phyloP scores from a whole-genome alignment of 2,113 vertebrate genomes.

The Brachypodius melanocephalos region DNA sequence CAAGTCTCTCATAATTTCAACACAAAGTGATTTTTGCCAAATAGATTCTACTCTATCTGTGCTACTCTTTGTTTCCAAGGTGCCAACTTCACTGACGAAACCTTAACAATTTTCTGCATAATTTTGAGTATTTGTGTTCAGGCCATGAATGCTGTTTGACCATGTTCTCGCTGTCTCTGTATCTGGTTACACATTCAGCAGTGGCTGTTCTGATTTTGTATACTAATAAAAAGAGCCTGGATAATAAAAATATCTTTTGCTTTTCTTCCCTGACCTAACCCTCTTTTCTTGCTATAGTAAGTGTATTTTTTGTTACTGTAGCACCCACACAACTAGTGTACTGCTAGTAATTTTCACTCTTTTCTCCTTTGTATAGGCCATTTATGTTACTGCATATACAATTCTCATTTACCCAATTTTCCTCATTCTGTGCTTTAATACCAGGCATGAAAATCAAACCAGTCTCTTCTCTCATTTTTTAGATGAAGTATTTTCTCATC shows the following conservation, averaged over 20 bases:
- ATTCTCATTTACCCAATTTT: background rate
- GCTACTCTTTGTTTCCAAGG: background rate
- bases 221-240: background rate
- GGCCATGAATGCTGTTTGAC: background rate
- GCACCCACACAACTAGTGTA: background rate
- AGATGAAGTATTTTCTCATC: background rate
- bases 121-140: background rate
- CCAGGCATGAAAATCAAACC: background rate
- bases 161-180: rapidly evolving
- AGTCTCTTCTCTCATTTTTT: background rate
- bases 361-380: background rate
- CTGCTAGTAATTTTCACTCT: background rate
- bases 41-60: background rate
- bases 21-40: background rate
- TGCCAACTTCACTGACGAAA: background rate
- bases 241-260: background rate
- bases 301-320: background rate
- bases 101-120: background rate
- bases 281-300: background rate
- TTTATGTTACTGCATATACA: background rate
- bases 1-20: background rate
- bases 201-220: background rate
- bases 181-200: background rate
- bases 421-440: background rate
- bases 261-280: background rate